Conservation (phyloP, 2,888 invertebrate species). For the Petrolisthes cinctipes region DNA sequence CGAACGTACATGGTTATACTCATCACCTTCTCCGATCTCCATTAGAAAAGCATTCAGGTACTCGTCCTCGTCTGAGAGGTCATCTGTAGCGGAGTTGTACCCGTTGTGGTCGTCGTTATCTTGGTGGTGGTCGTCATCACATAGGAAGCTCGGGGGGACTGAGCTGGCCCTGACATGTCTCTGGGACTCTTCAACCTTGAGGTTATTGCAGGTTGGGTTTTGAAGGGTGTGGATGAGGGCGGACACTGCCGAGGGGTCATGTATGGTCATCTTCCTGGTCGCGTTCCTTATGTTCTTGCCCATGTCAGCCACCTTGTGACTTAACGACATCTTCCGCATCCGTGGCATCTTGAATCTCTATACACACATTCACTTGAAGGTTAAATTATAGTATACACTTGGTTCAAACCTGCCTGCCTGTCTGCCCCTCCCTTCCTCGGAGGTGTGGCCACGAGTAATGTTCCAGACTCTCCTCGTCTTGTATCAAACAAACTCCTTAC, state of each 20-base stretch:
- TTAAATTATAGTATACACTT: too few species aligned
- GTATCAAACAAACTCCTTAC: too few species aligned
- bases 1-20: too few species aligned
- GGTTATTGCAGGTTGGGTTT: too few species aligned
- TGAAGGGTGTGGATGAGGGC: too few species aligned
- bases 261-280: slow-evolving; percentile 17
- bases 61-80: not conserved
- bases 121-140: not conserved
- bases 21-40: too few species aligned
- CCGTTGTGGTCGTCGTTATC: not conserved
- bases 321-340: slow-evolving; percentile 5
- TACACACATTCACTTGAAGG: too few species aligned
- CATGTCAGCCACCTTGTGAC: slow-evolving; percentile 20
- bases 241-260: slow-evolving; percentile 11
- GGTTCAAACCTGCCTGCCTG: too few species aligned
- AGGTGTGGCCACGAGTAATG: too few species aligned
- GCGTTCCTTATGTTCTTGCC: not conserved
- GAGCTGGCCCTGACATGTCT: not conserved
- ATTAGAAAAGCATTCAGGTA: too few species aligned
- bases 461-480: too few species aligned
- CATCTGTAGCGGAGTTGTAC: not conserved
- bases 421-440: too few species aligned
- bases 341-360: slow-evolving; percentile 9
- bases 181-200: not conserved
- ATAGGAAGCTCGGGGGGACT: not conserved